Evolutionary conservation across 1,140 invertebrate species (phyloP).

Genomic region (Leptestheria dahalacensis): DNA sequence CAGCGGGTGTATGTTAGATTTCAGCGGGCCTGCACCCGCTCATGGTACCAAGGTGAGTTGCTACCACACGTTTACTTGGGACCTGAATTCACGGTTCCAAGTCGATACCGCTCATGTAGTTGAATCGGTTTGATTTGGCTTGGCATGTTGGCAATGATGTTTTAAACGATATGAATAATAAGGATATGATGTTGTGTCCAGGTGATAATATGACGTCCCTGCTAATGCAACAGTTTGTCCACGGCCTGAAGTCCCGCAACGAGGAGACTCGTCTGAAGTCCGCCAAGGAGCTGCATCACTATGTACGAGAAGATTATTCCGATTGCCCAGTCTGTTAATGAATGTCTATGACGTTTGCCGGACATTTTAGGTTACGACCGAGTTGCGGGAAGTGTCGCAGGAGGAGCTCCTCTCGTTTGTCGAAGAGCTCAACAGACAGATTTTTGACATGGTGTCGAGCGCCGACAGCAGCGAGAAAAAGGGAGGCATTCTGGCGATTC

Average conservation of each 20-base stretch:
- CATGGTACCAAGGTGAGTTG: too few species aligned
- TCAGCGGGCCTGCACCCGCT: too few species aligned
- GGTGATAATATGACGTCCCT: constrained; percentile 22
- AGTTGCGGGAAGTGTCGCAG: constrained; percentile 75
- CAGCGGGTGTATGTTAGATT: too few species aligned
- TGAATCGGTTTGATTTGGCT: too few species aligned
- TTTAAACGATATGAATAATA: too few species aligned
- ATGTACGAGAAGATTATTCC: constrained; percentile 39
- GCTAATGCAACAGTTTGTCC: constrained; percentile 61
- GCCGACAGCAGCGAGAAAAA: constrained; percentile 87
- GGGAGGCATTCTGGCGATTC: constrained; percentile 85
- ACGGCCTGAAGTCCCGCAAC: constrained; percentile 72
- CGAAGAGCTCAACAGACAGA: constrained; percentile 89
- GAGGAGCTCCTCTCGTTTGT: constrained; percentile 81
- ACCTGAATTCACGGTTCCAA: too few species aligned
- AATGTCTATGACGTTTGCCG: neutral
- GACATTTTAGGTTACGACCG: constrained; percentile 45
- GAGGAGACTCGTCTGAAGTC: constrained; percentile 69
- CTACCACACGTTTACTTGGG: too few species aligned
- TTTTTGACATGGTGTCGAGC: constrained; percentile 88
- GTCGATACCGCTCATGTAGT: too few species aligned
- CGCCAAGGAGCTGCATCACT: constrained; percentile 71
- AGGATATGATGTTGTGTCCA: neutral
- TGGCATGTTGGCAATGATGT: too few species aligned
- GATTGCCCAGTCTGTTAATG: neutral